phyloP scores from a whole-genome alignment of 2,888 invertebrate species.

The Uropetala carovei region DNA sequence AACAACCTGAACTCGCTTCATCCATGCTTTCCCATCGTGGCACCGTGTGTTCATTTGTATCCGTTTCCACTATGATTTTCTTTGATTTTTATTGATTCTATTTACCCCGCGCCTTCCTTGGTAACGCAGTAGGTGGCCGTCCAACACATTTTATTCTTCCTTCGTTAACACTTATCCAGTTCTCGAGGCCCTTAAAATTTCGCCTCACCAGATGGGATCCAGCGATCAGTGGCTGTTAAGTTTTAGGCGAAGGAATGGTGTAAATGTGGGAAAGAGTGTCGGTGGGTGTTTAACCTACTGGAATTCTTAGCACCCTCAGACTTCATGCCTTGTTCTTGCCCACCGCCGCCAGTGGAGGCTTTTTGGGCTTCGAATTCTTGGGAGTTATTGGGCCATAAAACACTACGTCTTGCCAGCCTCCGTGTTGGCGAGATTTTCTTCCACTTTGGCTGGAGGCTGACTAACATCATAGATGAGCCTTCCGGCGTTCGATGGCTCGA shows the following conservation, averaged over 20 bases:
- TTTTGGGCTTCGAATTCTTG: slow-evolving; percentile 3
- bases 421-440: neutral
- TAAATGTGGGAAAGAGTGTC: neutral
- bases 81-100: no score
- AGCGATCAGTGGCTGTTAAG: neutral
- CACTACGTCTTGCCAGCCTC: neutral
- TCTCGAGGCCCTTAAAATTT: neutral
- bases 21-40: no score
- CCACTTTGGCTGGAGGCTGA: neutral
- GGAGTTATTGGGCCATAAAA: neutral
- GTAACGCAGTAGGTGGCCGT: no score
- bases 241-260: slow-evolving; percentile 6
- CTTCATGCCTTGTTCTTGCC: neutral
- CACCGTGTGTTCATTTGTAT: no score
- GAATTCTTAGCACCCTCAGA: no score
- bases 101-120: no score
- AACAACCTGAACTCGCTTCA: no score
- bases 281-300: neutral
- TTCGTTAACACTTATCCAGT: no score
- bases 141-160: no score
- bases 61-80: no score
- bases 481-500: neutral
- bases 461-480: neutral
- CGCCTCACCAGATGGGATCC: neutral
- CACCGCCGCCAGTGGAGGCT: neutral